Conservation (phyloP, 1,140 invertebrate genomes). For the Drosophila kanapiae region DNA sequence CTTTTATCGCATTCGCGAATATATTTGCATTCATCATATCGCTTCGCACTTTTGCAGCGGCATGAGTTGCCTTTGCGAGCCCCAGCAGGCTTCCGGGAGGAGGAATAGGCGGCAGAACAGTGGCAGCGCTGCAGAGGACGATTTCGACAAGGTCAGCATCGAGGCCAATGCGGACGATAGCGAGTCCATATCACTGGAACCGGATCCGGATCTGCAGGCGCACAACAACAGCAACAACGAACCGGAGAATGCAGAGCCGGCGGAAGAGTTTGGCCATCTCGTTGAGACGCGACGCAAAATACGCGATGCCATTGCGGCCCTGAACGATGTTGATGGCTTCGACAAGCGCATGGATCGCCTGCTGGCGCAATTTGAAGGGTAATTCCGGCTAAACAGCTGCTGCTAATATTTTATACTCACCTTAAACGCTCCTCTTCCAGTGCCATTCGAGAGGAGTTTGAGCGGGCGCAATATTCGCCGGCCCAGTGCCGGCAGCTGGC, state of each 20-base stretch:
- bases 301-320: slow-evolving; percentile 64
- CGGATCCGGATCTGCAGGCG: slow-evolving; percentile 20
- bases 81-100: slow-evolving; percentile 13
- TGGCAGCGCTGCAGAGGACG: slow-evolving; percentile 31
- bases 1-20: neutral
- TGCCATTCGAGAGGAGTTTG: slow-evolving; percentile 67
- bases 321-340: slow-evolving; percentile 65
- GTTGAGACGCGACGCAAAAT: slow-evolving; percentile 58
- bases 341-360: slow-evolving; percentile 54
- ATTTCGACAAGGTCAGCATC: slow-evolving; percentile 43
- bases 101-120: slow-evolving; percentile 31
- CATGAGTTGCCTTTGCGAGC: slow-evolving; percentile 40
- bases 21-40: slow-evolving; percentile 16
- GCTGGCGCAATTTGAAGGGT: slow-evolving; percentile 65
- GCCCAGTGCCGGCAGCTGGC: slow-evolving; percentile 52
- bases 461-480: slow-evolving; percentile 51
- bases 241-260: neutral
- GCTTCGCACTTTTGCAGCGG: slow-evolving; percentile 10
- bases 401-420: neutral
- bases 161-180: slow-evolving; percentile 29
- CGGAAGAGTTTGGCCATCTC: slow-evolving; percentile 62
- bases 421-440: slow-evolving; percentile 9
- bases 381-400: slow-evolving; percentile 10
- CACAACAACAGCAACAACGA: slow-evolving; percentile 13
- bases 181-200: slow-evolving; percentile 8